A percentile compares a stretch with the other conserved stretches of the same genome.
phyloP scores from a whole-genome alignment of 2,113 vertebrate species.

The Perognathus longimembris region DNA sequence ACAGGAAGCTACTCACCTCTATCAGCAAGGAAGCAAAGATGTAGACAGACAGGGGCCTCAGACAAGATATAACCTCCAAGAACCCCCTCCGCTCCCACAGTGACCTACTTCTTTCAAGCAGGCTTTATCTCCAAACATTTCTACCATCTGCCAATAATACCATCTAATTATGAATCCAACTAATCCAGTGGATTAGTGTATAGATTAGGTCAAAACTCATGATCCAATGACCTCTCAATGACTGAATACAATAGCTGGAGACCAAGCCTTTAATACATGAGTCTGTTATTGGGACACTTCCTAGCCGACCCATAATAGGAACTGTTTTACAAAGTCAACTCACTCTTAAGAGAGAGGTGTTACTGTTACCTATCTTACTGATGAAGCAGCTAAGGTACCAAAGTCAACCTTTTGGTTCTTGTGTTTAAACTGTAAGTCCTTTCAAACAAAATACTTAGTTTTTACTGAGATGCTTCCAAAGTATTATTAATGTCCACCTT shows the following conservation, averaged over 20 bases:
- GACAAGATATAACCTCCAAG: neutral
- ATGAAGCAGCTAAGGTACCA: neutral
- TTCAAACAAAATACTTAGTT: neutral
- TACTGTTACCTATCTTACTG: neutral
- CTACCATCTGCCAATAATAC: too few species aligned
- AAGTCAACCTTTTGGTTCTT: neutral
- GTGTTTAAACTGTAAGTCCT: neutral
- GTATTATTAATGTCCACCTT: neutral
- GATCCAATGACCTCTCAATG: neutral
- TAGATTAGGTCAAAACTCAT: neutral
- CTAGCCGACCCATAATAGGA: neutral
- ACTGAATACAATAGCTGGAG: neutral
- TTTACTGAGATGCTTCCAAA: constrained; percentile 10
- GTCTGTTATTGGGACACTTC: neutral
- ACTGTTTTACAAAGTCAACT: neutral
- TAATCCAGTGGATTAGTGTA: neutral
- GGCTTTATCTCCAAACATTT: too few species aligned
- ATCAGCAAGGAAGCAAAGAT: neutral
- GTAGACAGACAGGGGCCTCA: neutral
- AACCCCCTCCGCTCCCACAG: too few species aligned
- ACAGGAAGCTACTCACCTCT: neutral
- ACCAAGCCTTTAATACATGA: neutral
- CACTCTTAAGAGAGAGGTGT: neutral
- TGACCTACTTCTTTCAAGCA: neutral
- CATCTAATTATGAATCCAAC: too few species aligned